These are phyloP conservation scores for Aporrectodea caliginosa DNA, from an alignment of 1,140 invertebrate genomes.

Conservation along the genomic window DNA sequence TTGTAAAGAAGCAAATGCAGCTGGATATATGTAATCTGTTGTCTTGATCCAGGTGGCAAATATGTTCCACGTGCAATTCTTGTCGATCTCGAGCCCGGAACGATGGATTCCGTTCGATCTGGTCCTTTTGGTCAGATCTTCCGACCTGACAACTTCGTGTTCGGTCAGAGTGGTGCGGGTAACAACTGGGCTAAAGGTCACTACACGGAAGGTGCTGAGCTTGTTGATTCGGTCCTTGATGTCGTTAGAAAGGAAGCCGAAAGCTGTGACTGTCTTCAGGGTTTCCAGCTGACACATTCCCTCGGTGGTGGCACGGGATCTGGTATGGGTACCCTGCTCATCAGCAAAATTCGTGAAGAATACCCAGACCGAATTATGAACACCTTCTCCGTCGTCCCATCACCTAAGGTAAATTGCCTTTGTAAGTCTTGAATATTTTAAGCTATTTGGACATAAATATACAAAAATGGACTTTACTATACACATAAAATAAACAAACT, in stretches of 20 bases:
- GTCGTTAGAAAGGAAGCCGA: constrained; percentile 50
- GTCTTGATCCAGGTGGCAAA: constrained; percentile 61
- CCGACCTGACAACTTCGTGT: constrained; percentile 53
- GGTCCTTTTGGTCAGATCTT: no score
- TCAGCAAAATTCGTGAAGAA: no score
- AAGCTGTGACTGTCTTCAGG: constrained; percentile 71
- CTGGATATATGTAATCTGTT: neutral
- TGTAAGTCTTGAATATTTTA: no score
- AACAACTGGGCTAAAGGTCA: no score
- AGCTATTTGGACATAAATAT: no score
- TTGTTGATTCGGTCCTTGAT: constrained; percentile 49
- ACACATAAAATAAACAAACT: no score
- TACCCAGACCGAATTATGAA: constrained; percentile 58
- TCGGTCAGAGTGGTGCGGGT: constrained; percentile 67
- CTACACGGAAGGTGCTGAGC: constrained; percentile 75
- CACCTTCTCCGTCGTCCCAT: no score
- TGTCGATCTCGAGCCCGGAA: constrained; percentile 63
- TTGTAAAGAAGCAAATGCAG: no score
- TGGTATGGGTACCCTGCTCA: no score
- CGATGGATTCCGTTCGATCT: constrained; percentile 54
- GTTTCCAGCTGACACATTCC: constrained; percentile 75
- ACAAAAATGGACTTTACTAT: no score
- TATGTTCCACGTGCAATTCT: no score
- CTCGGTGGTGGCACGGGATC: no score
- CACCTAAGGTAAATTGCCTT: constrained; percentile 70